Percentiles rank a stretch among this genome's conserved stretches.
Conservation (phyloP, 2,888 invertebrate species). For the Emesis furor region DNA sequence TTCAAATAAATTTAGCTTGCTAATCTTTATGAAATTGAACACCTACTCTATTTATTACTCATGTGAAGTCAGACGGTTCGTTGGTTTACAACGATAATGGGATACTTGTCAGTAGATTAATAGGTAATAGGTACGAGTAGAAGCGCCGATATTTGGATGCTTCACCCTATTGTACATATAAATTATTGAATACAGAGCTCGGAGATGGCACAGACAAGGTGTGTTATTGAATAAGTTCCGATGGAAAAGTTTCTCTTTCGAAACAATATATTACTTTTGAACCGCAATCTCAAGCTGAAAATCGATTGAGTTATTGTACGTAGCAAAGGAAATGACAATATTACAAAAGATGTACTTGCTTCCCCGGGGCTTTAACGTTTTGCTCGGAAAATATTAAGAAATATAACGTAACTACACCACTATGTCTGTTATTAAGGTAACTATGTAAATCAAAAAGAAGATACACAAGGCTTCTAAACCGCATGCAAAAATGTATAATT, state of each 20-base stretch:
- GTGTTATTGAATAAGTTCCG: conserved; percentile 90
- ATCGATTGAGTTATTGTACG: conserved; percentile 86
- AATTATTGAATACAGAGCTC: conserved; percentile 80
- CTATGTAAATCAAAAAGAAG: too few species aligned
- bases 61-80: too few species aligned
- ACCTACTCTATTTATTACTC: too few species aligned
- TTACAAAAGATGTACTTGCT: conserved; percentile 11
- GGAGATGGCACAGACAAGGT: conserved; percentile 77
- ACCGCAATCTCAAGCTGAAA: conserved; percentile 84
- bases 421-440: too few species aligned
- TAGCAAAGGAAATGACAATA: conserved; percentile 61
- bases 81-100: too few species aligned
- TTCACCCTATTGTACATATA: conserved; percentile 63
- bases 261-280: conserved; percentile 89
- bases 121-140: too few species aligned
- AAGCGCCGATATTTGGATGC: background rate
- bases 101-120: too few species aligned
- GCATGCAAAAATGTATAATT: too few species aligned
- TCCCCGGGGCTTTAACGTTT: background rate
- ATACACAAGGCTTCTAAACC: too few species aligned
- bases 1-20: too few species aligned
- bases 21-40: too few species aligned
- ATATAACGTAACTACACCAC: conserved; percentile 5
- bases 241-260: conserved; percentile 86
- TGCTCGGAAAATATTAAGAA: conserved; percentile 6